Base-by-base conservation (phyloP, 2,113 vertebrate species). In the Strix uralensis region DNA sequence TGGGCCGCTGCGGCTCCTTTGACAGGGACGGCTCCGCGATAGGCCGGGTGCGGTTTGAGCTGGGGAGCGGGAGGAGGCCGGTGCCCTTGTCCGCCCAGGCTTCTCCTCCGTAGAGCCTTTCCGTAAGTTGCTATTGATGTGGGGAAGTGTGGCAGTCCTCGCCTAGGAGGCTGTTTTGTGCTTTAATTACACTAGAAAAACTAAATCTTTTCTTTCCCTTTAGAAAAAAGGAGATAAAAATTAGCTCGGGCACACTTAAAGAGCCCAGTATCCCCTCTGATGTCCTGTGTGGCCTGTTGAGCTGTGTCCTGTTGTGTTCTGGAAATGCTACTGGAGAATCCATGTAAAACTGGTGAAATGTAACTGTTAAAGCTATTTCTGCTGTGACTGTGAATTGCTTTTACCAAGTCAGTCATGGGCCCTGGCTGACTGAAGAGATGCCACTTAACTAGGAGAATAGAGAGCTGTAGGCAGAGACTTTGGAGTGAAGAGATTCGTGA, bases 71-170 rank as follows among this genome's bases (percentile, higher is more conserved):
- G 36, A 11, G 6, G 40, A 42, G 44, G 19, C 16, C 52, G 0
- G 27, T 34, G 55, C 13, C 38, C 30, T 11, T 44, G 32, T 32
- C 22, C 32, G 10, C 12, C 9, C 9, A 21, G 34, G 62, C 30
- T 38, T n/a, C 32, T 67, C 10, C 13, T 29, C 27, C 17, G 32
- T 17, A 6, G 27, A 62, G 9, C 15, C 11, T 20, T 85, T 62
- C 25, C 4, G 0, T 34, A 15, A 78, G 47, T 16, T 22, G 26
- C 61, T 22, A 10, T 21, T 46, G 12, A 1, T 4, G 2, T 22
- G 51, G 30, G 51, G 34, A 62, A 9, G 11, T 2, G 42, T 7
- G 36, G 73, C 29, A 8, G 2, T 25, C 44, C 29, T 77, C 14
- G 30, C 36, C 29, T 19, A 8, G 19, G 44, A 10, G 70, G 4